Evolutionary conservation across 2,797 vertebrate species (phyloP).

Genomic region (Austrolebias charrua): DNA sequence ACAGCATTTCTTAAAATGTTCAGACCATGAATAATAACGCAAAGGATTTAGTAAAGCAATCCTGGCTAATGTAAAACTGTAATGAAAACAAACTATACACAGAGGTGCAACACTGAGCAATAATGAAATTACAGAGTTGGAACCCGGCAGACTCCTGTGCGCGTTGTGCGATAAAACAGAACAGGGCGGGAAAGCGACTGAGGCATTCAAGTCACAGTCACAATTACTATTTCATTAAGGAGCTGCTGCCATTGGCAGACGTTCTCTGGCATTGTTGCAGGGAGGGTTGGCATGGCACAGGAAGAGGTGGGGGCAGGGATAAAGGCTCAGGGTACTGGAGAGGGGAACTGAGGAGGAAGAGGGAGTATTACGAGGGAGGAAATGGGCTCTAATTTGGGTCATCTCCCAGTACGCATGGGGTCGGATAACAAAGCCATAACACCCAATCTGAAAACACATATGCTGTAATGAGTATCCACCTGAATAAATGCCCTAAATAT

Average conservation of each 20-base stretch:
- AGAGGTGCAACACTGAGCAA: slow-evolving; percentile 59
- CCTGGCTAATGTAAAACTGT: slow-evolving; percentile 51
- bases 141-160: slow-evolving; percentile 48
- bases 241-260: slow-evolving; percentile 68
- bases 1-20: slow-evolving; percentile 21
- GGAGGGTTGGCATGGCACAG: slow-evolving; percentile 60
- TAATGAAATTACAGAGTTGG: slow-evolving; percentile 64
- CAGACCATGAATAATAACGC: slow-evolving; percentile 37
- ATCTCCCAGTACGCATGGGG: slow-evolving; percentile 72
- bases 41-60: slow-evolving; percentile 30
- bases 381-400: slow-evolving; percentile 79
- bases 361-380: slow-evolving; percentile 50
- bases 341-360: slow-evolving; percentile 37
- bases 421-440: slow-evolving; percentile 64
- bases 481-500: slow-evolving; percentile 83
- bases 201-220: slow-evolving; percentile 73
- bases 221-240: slow-evolving; percentile 81
- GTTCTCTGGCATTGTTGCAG: slow-evolving; percentile 61
- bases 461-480: slow-evolving; percentile 71
- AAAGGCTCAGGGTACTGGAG: slow-evolving; percentile 20
- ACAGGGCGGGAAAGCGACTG: slow-evolving; percentile 65
- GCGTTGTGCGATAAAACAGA: slow-evolving; percentile 55
- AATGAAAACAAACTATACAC: slow-evolving; percentile 63
- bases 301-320: slow-evolving; percentile 38
- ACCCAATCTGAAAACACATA: slow-evolving; percentile 78